A percentile compares a stretch with the other conserved stretches of the same genome.
phyloP scores from a whole-genome alignment of 2,113 vertebrate genomes.

The Cardinalis cardinalis region DNA sequence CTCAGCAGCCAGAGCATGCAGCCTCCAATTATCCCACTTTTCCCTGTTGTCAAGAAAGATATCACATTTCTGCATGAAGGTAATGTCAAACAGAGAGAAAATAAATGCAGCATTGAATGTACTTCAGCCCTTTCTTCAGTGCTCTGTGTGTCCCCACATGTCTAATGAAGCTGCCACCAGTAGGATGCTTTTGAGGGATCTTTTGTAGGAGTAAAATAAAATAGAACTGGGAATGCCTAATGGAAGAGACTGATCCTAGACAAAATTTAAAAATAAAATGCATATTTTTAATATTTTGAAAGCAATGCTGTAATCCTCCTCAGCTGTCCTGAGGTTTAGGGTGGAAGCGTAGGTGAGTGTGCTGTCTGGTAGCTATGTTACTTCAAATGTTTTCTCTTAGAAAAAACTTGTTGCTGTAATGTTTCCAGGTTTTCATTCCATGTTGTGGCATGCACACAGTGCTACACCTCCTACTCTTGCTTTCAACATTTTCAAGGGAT shows the following conservation, averaged over 20 bases:
- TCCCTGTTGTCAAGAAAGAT: constrained; percentile 97
- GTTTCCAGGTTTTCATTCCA: not conserved
- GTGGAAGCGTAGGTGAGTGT: not conserved
- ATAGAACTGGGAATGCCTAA: not conserved
- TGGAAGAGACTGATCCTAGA: not conserved
- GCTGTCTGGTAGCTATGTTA: not conserved
- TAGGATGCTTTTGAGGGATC: not conserved
- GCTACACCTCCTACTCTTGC: not conserved
- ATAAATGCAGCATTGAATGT: not conserved
- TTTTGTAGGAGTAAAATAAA: not conserved
- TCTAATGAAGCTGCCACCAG: not conserved
- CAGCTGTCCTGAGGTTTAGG: not conserved
- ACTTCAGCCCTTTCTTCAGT: not conserved
- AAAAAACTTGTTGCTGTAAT: not conserved
- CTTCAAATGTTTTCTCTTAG: not conserved
- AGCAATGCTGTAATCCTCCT: not conserved
- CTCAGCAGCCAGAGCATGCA: constrained; percentile 97
- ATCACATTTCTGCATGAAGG: constrained; percentile 98
- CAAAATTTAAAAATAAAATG: not conserved
- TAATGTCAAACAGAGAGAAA: constrained; percentile 50
- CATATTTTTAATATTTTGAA: not conserved
- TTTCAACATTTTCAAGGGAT: not conserved
- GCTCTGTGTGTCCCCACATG: not conserved
- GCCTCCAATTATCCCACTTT: constrained; percentile 95
- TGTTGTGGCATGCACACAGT: not conserved